Evolutionary conservation across 1,140 invertebrate genomes (phyloP).

Genomic region (Microplitis mediator): DNA sequence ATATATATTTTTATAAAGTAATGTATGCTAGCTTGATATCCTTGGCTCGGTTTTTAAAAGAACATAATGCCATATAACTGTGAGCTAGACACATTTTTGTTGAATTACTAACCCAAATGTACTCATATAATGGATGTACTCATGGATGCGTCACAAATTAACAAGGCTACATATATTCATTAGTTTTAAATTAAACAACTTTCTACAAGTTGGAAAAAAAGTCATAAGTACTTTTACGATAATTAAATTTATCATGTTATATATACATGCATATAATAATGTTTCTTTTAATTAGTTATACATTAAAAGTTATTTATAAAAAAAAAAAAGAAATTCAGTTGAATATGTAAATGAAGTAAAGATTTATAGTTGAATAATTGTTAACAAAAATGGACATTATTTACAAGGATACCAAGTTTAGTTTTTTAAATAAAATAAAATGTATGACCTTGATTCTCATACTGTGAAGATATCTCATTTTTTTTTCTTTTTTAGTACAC

Average conservation of each 20-base stretch:
- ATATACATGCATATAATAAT: too few relatives aligned
- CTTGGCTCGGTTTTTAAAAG: neutral
- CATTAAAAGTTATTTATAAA: too few relatives aligned
- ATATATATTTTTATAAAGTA: too few relatives aligned
- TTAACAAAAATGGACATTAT: neutral
- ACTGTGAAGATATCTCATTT: slow-evolving; percentile 43
- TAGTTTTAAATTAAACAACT: neutral
- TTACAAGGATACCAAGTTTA: neutral
- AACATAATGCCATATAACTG: neutral
- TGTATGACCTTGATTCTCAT: slow-evolving; percentile 43
- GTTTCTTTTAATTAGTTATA: too few relatives aligned
- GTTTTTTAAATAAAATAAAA: neutral
- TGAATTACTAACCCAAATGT: neutral
- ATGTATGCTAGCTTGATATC: neutral
- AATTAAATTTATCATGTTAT: too few relatives aligned
- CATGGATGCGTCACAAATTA: slow-evolving; percentile 1
- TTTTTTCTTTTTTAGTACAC: neutral
- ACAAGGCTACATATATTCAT: neutral
- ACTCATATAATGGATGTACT: neutral
- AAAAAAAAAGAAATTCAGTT: too few relatives aligned
- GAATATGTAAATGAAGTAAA: too few relatives aligned
- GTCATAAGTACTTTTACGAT: neutral
- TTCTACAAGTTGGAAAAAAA: neutral
- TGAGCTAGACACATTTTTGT: neutral
- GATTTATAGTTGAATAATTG: too few relatives aligned